Evolutionary conservation across 2,113 vertebrate genomes (phyloP).

Genomic region (Halcyon malimbica): DNA sequence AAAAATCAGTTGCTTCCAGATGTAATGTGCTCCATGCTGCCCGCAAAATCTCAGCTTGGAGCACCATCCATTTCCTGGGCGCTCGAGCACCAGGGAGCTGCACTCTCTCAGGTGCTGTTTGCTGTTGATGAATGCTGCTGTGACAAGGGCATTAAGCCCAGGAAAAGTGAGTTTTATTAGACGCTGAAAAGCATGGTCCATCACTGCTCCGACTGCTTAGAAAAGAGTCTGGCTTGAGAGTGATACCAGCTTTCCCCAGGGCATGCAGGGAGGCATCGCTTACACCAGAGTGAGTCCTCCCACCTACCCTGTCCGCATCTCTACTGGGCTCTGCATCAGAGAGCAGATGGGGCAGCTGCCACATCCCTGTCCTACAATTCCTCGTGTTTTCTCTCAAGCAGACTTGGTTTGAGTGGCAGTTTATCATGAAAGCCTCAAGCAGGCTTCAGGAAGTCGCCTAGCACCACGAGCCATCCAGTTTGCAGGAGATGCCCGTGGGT

Average conservation of each 20-base stretch:
- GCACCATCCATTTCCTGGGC: not conserved
- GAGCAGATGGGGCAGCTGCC: not conserved
- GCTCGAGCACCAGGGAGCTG: not conserved
- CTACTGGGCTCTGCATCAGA: not conserved
- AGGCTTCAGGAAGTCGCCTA: not conserved
- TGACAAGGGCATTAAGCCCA: conserved; percentile 1
- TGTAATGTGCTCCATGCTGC: not conserved
- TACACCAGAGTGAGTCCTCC: not conserved
- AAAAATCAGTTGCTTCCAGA: not conserved
- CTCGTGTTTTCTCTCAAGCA: not conserved
- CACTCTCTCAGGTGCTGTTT: not conserved
- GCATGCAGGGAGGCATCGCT: not conserved
- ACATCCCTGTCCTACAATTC: not conserved
- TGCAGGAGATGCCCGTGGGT: not conserved
- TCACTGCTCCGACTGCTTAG: not conserved
- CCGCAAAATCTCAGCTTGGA: not conserved
- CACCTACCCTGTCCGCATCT: rapidly evolving
- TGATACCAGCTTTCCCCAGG: not conserved
- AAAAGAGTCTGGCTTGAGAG: not conserved
- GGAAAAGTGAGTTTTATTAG: not conserved
- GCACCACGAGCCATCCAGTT: not conserved
- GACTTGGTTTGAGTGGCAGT: not conserved
- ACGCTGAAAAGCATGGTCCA: not conserved
- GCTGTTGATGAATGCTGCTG: not conserved
- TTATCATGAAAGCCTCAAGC: not conserved